These are phyloP conservation scores for Microtus montanus DNA, from an alignment of 2,113 vertebrate species.

Conservation along the genomic window DNA sequence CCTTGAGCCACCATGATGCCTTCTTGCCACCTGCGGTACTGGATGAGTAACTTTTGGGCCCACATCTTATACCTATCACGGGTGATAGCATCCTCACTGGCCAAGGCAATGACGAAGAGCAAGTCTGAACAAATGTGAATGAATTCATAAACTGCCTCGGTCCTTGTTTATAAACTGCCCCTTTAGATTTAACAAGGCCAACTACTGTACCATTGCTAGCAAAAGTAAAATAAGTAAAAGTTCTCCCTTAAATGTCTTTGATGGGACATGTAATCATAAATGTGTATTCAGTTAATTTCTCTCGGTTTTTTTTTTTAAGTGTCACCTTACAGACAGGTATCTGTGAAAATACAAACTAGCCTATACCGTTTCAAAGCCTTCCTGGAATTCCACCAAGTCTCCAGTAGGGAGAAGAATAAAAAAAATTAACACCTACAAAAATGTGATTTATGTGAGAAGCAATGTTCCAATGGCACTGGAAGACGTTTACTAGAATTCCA, in stretches of 20 bases:
- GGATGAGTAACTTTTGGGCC: fast-evolving
- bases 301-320: background rate
- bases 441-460: background rate
- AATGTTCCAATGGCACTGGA: background rate
- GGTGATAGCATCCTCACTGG: background rate
- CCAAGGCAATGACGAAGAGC: background rate
- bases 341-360: background rate
- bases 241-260: background rate
- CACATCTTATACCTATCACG: background rate
- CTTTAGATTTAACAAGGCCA: background rate
- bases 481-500: background rate
- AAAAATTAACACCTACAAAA: background rate
- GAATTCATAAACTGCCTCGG: background rate
- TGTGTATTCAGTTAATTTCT: background rate
- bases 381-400: background rate
- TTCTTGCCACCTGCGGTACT: background rate
- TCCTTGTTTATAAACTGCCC: background rate
- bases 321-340: background rate
- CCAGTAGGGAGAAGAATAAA: background rate
- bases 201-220: too few species aligned
- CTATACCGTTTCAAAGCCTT: background rate
- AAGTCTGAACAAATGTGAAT: background rate
- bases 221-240: background rate
- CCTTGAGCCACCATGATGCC: too few species aligned
- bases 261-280: background rate